Evolutionary conservation across 2,797 vertebrate genomes (phyloP).

Genomic region (Myotis planiceps): DNA sequence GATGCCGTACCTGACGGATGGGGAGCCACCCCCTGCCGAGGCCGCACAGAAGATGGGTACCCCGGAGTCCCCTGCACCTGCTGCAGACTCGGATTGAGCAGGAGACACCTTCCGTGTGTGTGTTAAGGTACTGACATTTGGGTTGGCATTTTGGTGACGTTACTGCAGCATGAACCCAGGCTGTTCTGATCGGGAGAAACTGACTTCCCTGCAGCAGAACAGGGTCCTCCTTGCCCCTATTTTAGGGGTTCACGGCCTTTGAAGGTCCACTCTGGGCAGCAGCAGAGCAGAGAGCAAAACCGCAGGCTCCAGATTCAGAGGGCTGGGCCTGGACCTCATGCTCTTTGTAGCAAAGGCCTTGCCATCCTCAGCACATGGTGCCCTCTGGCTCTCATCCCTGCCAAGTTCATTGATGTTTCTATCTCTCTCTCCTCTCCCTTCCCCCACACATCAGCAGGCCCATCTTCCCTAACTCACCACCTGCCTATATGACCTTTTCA

Average conservation of each 20-base stretch:
- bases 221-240: not conserved
- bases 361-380: rapidly evolving
- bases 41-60: not conserved
- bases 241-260: not conserved
- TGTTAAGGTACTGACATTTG: not conserved
- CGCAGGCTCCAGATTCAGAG: not conserved
- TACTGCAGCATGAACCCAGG: not conserved
- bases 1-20: not conserved
- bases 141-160: not conserved
- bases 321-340: not conserved
- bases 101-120: not conserved
- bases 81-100: not conserved
- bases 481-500: not conserved
- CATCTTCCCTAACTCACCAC: not conserved
- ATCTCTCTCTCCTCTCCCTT: too few relatives aligned
- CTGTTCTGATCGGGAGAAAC: not conserved
- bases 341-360: not conserved
- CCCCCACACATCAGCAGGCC: too few relatives aligned
- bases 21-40: not conserved
- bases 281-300: not conserved
- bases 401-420: too few relatives aligned
- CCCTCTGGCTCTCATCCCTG: not conserved
- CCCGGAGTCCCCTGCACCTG: not conserved
- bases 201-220: not conserved
- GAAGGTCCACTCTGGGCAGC: not conserved